Conservation (phyloP, 2,888 invertebrate genomes). For the Pollenia labialis region DNA sequence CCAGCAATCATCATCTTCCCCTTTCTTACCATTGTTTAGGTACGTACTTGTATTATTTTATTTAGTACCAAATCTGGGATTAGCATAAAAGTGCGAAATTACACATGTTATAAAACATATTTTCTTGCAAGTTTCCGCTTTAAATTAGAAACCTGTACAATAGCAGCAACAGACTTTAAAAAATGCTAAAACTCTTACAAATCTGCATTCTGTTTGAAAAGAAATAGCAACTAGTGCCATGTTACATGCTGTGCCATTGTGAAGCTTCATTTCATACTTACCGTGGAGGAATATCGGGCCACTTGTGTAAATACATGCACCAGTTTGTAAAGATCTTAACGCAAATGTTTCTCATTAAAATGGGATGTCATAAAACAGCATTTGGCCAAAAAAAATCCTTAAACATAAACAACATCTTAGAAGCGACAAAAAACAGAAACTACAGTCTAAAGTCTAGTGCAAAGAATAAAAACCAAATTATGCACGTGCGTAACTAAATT, state of each 20-base stretch:
- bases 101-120: slow-evolving; percentile 57
- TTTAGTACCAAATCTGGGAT: slow-evolving; percentile 60
- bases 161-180: slow-evolving; percentile 27
- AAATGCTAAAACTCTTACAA: not conserved
- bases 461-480: slow-evolving; percentile 40
- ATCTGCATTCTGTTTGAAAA: slow-evolving; percentile 9
- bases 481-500: slow-evolving; percentile 72
- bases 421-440: not conserved
- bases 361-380: slow-evolving; percentile 70
- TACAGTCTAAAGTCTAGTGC: not conserved
- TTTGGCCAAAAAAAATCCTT: slow-evolving; percentile 53
- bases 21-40: not conserved
- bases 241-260: slow-evolving; percentile 58
- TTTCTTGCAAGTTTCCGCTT: slow-evolving; percentile 51
- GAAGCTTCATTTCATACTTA: slow-evolving; percentile 4
- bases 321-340: slow-evolving; percentile 22
- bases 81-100: slow-evolving; percentile 75
- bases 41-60: slow-evolving; percentile 45
- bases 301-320: slow-evolving; percentile 28
- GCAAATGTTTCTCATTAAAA: slow-evolving; percentile 63
- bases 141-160: slow-evolving; percentile 33
- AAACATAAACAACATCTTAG: slow-evolving; percentile 34
- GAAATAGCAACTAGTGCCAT: slow-evolving; percentile 41
- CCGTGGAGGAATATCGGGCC: not conserved
- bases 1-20: not conserved